Percentiles rank a stretch among this genome's conserved stretches.
Conservation (phyloP, 2,113 vertebrate species). For the Gobius niger region DNA sequence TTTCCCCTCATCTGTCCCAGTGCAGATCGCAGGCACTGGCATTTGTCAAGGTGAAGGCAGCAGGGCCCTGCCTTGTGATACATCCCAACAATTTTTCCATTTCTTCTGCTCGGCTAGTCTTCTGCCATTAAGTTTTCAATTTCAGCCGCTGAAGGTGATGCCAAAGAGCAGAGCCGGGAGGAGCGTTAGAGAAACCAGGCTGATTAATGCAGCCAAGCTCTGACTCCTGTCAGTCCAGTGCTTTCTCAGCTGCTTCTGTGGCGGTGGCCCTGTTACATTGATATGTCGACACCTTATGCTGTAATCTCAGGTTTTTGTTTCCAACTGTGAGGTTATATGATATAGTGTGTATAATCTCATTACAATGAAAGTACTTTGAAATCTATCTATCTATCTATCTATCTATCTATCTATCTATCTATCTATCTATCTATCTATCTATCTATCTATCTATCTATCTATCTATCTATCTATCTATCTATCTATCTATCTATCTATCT, state of each 20-base stretch:
- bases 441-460: too few relatives aligned
- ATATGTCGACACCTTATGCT: not conserved
- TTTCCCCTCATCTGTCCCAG: slow-evolving; percentile 60
- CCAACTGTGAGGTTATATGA: not conserved
- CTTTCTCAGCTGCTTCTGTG: slow-evolving; percentile 17
- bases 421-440: too few relatives aligned
- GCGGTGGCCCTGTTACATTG: slow-evolving; percentile 8
- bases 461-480: too few relatives aligned
- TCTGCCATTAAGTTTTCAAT: slow-evolving; percentile 62
- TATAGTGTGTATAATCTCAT: not conserved
- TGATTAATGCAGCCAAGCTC: slow-evolving; percentile 51
- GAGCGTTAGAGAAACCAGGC: slow-evolving; percentile 43
- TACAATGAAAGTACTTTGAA: not conserved
- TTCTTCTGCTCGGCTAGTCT: slow-evolving; percentile 63
- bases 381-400: too few relatives aligned
- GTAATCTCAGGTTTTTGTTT: slow-evolving; percentile 4
- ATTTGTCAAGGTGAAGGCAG: slow-evolving; percentile 72
- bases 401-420: too few relatives aligned
- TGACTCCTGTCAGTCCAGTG: slow-evolving; percentile 11
- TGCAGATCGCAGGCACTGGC: slow-evolving; percentile 60
- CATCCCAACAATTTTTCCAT: slow-evolving; percentile 60
- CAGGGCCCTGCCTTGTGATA: slow-evolving; percentile 44
- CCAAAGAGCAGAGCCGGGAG: slow-evolving; percentile 48
- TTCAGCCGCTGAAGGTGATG: slow-evolving; percentile 45
- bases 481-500: too few relatives aligned